Evolutionary conservation across 2,888 invertebrate genomes (phyloP), one percentile per base, ranked within the genome.

Genomic region (Heliconius hortense): DNA sequence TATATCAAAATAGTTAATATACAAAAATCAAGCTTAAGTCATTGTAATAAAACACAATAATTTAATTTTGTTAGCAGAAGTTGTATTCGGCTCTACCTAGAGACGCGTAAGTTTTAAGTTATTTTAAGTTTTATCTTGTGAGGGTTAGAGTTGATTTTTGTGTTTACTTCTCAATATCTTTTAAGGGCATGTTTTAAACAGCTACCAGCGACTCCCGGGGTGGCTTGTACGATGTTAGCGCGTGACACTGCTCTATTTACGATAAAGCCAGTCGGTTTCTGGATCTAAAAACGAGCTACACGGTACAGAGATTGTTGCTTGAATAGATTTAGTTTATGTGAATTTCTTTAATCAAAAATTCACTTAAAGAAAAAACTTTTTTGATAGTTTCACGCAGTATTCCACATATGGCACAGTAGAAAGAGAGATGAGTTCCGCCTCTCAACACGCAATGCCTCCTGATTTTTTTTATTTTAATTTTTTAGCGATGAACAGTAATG

Each of bases 201-300:
- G 89, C 90, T 91, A 91, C 90, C 74, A 48, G 75, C 63, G 76
- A 77, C 79, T 77, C 92, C 91, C 90, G 90, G 92, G 92, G 92
- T 93, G 92, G 92, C 89, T 92, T 88, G 90, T 90, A 91, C 92
- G 90, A 88, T 92, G 93, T 92, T 90, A 85, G 85, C 85, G 91
- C 91, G 92, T 92, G 93, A 92, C 93, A 93, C 88, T 89, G 90
- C 88, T 90, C 93, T 93, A 91, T 93, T 92, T 93, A 92, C 91
- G 92, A 91, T 74, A 78, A 82, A 82, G 84, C 26, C 43, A 26
- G 71, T 82, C 84, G 85, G 82, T 82, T 83, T 85, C 86, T 85
- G 85, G 87, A 87, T 84, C 87, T 83, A 85, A 86, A 86, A 85
- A 87, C 84, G 84, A 86, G 81, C 82, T 81, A 80, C 84, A 77